Percentiles rank a stretch among this genome's conserved stretches.
These are phyloP conservation scores for Rhopalosiphum nymphaeae DNA, from an alignment of 2,888 invertebrate species.

Conservation along the genomic window DNA sequence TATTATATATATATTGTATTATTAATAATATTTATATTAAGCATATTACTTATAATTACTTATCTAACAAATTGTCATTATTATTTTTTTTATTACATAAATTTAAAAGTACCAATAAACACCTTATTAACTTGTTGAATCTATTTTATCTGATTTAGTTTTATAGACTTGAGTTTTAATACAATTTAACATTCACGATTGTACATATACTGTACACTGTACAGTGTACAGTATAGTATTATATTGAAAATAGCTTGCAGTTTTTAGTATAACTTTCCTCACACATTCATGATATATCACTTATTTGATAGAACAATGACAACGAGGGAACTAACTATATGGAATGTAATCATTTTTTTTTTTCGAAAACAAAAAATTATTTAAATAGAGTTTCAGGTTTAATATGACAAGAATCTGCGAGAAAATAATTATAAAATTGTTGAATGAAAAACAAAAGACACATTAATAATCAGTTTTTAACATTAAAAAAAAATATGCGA, in stretches of 20 bases:
- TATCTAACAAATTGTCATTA: no score
- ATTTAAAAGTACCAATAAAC: not conserved
- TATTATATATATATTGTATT: no score
- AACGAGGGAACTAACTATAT: not conserved
- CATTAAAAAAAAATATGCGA: not conserved
- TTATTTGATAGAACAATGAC: not conserved
- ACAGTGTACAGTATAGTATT: not conserved
- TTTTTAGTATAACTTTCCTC: not conserved
- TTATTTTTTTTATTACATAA: not conserved
- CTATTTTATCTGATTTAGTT: not conserved
- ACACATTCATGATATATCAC: not conserved
- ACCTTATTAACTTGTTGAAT: not conserved
- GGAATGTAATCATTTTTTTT: not conserved
- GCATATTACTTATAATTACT: no score
- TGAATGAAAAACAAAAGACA: not conserved
- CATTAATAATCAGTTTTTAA: not conserved
- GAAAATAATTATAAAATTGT: not conserved
- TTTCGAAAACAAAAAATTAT: not conserved
- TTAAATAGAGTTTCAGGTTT: not conserved
- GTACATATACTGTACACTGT: not conserved
- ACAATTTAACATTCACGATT: no score
- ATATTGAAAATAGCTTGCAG: not conserved
- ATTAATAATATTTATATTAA: no score
- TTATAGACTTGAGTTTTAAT: not conserved
- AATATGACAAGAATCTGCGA: not conserved